phyloP scores from a whole-genome alignment of 2,113 vertebrate species.

The Poeciliopsis occidentalis region DNA sequence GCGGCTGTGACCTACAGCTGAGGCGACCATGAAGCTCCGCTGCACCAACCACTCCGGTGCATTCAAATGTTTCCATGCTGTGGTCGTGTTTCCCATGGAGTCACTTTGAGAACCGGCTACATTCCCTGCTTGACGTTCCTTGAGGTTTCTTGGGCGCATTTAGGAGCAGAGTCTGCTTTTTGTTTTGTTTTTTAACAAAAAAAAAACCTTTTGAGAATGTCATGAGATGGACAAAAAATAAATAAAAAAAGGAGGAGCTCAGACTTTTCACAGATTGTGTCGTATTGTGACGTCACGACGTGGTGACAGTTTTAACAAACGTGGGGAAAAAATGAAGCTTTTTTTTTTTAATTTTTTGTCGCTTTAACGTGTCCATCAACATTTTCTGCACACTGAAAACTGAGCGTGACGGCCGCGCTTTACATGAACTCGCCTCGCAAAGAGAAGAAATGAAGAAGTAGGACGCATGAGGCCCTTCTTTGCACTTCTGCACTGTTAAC shows the following conservation, averaged over 20 bases:
- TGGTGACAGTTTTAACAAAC: no score
- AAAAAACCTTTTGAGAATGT: constrained; percentile 43
- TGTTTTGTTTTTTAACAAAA: no score
- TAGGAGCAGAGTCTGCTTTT: constrained; percentile 42
- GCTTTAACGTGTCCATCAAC: no score
- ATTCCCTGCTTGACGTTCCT: constrained; percentile 47
- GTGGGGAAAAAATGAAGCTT: no score
- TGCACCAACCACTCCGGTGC: constrained; percentile 14
- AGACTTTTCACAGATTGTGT: no score
- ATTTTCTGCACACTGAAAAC: no score
- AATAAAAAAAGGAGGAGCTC: no score
- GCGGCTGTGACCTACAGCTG: constrained; percentile 24
- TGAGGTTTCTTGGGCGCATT: constrained; percentile 39
- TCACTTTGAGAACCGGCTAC: constrained; percentile 9
- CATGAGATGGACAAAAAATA: no score
- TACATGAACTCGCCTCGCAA: neutral
- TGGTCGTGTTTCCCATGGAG: constrained; percentile 37
- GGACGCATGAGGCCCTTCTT: neutral
- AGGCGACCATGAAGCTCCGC: constrained; percentile 43
- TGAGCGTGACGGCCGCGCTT: no score
- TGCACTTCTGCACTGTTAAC: constrained; percentile 21
- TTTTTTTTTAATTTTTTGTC: no score
- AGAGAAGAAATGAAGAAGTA: neutral
- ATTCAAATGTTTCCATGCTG: constrained; percentile 60
- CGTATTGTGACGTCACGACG: no score